phyloP scores from a whole-genome alignment of 64 coral and sea anemone species.

The Platygyra sinensis region DNA sequence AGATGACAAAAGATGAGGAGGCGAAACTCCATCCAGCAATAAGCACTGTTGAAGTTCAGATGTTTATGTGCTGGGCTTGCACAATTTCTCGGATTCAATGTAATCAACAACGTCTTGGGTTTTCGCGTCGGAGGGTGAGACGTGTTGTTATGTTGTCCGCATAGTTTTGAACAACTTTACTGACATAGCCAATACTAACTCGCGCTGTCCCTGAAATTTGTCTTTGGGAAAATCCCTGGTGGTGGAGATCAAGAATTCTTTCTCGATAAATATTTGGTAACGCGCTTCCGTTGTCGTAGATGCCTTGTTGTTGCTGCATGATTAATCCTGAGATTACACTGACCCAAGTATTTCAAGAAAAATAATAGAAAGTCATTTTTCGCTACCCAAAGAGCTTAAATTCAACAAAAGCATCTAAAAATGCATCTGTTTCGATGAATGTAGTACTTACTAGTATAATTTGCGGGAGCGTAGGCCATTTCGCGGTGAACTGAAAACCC shows the following conservation, averaged over 20 bases:
- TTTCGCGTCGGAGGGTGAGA: not conserved
- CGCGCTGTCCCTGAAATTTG: constrained; percentile 28
- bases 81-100: constrained; percentile 29
- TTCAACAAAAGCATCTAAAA: constrained; percentile 34
- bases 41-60: constrained; percentile 41
- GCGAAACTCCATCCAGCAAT: constrained; percentile 50
- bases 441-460: constrained; percentile 17
- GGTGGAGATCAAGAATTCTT: constrained; percentile 55
- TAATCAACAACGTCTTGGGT: constrained; percentile 29
- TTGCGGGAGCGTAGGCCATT: constrained; percentile 12
- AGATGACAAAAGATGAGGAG: constrained; percentile 42
- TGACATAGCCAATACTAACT: constrained; percentile 35
- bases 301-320: constrained; percentile 3
- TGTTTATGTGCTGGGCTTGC: constrained; percentile 27
- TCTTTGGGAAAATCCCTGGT: constrained; percentile 60
- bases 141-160: not conserved
- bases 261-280: constrained; percentile 60
- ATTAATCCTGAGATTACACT: constrained; percentile 56
- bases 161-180: constrained; percentile 43
- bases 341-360: constrained; percentile 41
- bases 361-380: constrained; percentile 27
- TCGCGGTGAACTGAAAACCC: not conserved
- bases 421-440: constrained; percentile 21
- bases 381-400: constrained; percentile 23
- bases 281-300: constrained; percentile 35